Evolutionary conservation across 2,888 invertebrate genomes (phyloP).

Genomic region (Endomychus coccineus): DNA sequence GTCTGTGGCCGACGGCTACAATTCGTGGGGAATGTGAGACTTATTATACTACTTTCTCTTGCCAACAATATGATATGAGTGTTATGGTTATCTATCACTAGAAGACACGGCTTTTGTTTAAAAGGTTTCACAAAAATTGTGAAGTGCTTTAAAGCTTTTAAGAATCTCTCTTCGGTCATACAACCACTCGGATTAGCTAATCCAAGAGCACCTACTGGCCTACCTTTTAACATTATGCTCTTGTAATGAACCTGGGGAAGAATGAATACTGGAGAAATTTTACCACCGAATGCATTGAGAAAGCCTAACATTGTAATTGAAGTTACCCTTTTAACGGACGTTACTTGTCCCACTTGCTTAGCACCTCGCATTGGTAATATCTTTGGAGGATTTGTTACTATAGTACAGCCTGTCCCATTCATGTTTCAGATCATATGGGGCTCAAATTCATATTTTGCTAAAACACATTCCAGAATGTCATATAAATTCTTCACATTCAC

Average conservation of each 20-base stretch:
- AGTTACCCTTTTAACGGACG: slow-evolving; percentile 13
- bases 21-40: no score
- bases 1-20: no score
- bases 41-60: no score
- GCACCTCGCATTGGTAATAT: slow-evolving; percentile 18
- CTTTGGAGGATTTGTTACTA: slow-evolving; percentile 21
- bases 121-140: slow-evolving; percentile 9
- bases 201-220: slow-evolving; percentile 10
- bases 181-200: slow-evolving; percentile 14
- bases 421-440: slow-evolving; percentile 8
- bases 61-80: background rate
- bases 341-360: slow-evolving; percentile 21
- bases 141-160: slow-evolving; percentile 15
- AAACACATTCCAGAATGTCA: slow-evolving; percentile 1
- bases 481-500: slow-evolving; percentile 6
- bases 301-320: slow-evolving; percentile 10
- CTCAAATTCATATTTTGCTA: slow-evolving; percentile 2
- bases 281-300: slow-evolving; percentile 20
- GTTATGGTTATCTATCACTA: slow-evolving; percentile 1
- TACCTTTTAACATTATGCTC: slow-evolving; percentile 15
- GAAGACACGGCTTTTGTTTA: slow-evolving; percentile 7
- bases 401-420: slow-evolving; percentile 14
- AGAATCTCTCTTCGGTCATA: slow-evolving; percentile 13
- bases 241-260: slow-evolving; percentile 20
- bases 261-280: slow-evolving; percentile 19